Evolutionary conservation across 2,888 invertebrate species (phyloP).

Genomic region (Agelastica alni): DNA sequence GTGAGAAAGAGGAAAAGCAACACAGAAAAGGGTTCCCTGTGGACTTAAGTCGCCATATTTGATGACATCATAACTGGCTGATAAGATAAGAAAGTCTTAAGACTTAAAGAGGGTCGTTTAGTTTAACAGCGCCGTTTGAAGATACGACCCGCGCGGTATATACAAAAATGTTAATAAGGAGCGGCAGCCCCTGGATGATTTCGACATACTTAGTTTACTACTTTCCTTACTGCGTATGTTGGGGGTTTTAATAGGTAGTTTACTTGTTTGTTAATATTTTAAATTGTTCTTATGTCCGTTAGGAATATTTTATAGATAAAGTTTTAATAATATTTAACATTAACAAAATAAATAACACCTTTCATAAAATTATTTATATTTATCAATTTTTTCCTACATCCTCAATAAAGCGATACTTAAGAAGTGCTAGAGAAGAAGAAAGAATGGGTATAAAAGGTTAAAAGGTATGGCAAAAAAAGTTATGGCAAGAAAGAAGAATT

Average conservation of each 20-base stretch:
- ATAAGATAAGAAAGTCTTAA: slow-evolving; percentile 56
- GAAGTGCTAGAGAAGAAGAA: too few relatives aligned
- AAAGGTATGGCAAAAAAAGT: too few relatives aligned
- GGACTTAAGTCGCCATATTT: slow-evolving; percentile 51
- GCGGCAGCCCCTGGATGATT: slow-evolving; percentile 16
- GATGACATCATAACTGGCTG: slow-evolving; percentile 54
- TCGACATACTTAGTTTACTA: slow-evolving; percentile 8
- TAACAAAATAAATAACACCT: too few relatives aligned
- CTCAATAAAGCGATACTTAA: too few relatives aligned
- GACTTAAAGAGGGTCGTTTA: slow-evolving; percentile 53
- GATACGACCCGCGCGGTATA: slow-evolving; percentile 40
- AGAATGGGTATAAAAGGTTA: too few relatives aligned
- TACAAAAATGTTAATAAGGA: slow-evolving; percentile 42
- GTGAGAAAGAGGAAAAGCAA: slow-evolving; percentile 21
- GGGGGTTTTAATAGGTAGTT: neutral
- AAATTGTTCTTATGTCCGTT: too few relatives aligned
- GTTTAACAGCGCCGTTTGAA: slow-evolving; percentile 52
- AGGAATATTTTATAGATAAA: too few relatives aligned
- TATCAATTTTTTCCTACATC: too few relatives aligned
- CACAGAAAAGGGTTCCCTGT: slow-evolving; percentile 36
- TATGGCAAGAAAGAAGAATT: too few relatives aligned
- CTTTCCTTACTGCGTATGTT: slow-evolving; percentile 8
- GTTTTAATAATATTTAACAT: too few relatives aligned
- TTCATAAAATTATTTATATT: too few relatives aligned
- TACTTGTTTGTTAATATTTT: neutral